Base-by-base conservation (phyloP, 2,113 vertebrate genomes). In the Ranitomeya imitator region DNA sequence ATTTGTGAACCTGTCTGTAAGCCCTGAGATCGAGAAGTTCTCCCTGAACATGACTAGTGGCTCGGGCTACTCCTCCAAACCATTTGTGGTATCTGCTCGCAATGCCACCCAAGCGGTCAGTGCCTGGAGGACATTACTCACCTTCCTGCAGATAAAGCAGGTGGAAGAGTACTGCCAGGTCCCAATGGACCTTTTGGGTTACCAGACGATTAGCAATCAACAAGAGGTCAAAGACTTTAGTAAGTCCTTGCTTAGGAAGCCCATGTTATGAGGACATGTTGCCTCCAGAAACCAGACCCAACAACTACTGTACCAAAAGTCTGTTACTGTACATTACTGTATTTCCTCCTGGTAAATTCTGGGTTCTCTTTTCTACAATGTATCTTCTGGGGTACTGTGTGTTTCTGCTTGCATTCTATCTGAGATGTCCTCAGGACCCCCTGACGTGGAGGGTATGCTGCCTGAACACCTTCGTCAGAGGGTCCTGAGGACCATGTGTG, bases 111-210 rank as follows among this genome's bases (percentile, higher is more conserved):
- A 98, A 91, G 98, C 98, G 1, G 97, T 97, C 77, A 99, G 95
- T 0, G 98, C 98, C 4, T 99, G 98, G 98, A 95, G 98, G 92
- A 98, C 96, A 88, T 96, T 97, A 14, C 95, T 99, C 71, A 98
- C 96, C 93, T 98, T 97, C 91, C 97, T 97, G 90, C 98, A 99
- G 95, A 98, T 99, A 92, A 97, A 97, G 94, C 98, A 99, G 92
- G 97, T 99, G 8, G 98, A 99, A 93, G 98, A 99, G 93, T 99
- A 99, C 91, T 99, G 98, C 93, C 96, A 97, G 78, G 97, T 98
- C 85, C 91, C 97, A 89, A 99, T 99, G 98, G 94, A 96, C 0
- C 92, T 99, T 90, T 94, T 99, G 89, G 98, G 98, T 61, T 99
- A 99, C 0, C 96, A 98, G 83, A 93, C 95, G 57, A 97, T 97